These are phyloP conservation scores for Reticulitermes speratus DNA, from an alignment of 1,140 invertebrate species.

Conservation along the genomic window DNA sequence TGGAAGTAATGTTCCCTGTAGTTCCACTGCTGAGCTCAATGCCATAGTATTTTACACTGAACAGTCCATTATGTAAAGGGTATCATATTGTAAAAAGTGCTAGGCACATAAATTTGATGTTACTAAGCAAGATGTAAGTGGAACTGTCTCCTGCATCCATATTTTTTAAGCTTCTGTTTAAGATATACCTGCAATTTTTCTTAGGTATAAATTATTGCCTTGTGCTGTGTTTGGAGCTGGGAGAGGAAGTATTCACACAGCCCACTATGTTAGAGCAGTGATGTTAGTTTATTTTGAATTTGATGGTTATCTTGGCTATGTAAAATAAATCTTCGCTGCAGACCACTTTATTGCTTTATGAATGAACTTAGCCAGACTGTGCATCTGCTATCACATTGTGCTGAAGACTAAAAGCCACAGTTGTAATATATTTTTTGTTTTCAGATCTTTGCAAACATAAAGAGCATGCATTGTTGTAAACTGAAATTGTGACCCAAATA, in stretches of 20 bases:
- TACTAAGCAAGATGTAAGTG: constrained; percentile 25
- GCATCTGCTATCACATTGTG: constrained; percentile 28
- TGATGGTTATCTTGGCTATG: constrained; percentile 19
- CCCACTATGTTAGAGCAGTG: constrained; percentile 22
- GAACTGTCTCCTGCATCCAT: constrained; percentile 23
- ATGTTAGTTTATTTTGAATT: constrained; percentile 10
- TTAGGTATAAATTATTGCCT: constrained; percentile 22
- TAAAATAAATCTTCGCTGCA: constrained; percentile 18
- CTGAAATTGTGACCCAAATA: constrained; percentile 33
- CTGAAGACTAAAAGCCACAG: constrained; percentile 19
- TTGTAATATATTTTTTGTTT: constrained; percentile 25
- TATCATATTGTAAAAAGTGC: constrained; percentile 20
- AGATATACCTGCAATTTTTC: constrained; percentile 26
- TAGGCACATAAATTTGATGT: constrained; percentile 32
- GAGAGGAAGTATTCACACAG: constrained; percentile 8
- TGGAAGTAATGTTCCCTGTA: constrained; percentile 17
- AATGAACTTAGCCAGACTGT: neutral
- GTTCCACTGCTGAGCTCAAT: constrained; percentile 25
- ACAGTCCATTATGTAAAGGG: constrained; percentile 24
- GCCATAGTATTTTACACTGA: constrained; percentile 27
- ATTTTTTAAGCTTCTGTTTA: constrained; percentile 30
- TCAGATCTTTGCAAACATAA: constrained; percentile 27
- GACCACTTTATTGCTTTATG: constrained; percentile 20
- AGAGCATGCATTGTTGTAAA: constrained; percentile 30
- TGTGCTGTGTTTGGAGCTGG: constrained; percentile 17